These are phyloP conservation scores for Myotis daubentonii DNA, from an alignment of 2,797 vertebrate species.

Conservation along the genomic window DNA sequence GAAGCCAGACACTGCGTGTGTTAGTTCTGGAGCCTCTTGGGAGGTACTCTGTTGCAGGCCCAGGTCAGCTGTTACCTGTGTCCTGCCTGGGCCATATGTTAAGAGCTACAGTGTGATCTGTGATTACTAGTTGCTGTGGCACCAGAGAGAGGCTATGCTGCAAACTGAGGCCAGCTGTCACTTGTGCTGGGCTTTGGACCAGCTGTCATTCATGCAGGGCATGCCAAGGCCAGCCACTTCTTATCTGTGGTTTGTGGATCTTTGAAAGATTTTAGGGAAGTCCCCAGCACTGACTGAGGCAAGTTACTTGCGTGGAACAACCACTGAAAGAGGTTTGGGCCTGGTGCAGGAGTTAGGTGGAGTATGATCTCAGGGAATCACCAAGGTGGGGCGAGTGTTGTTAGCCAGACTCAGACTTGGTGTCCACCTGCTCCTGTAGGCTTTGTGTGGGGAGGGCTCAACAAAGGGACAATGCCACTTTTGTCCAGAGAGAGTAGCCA, in stretches of 20 bases:
- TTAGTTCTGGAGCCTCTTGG: not conserved
- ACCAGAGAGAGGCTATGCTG: not conserved
- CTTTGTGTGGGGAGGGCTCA: not conserved
- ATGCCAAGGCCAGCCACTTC: not conserved
- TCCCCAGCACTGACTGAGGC: not conserved
- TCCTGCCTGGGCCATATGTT: not conserved
- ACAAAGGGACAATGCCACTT: not conserved
- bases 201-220: not conserved
- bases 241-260: not conserved
- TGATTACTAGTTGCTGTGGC: not conserved
- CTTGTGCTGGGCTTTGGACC: not conserved
- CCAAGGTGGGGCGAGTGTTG: not conserved
- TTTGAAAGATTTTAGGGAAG: not conserved
- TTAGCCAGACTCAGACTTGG: not conserved
- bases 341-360: not conserved
- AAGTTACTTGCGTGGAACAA: not conserved
- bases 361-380: not conserved
- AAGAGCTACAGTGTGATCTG: not conserved
- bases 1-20: not conserved
- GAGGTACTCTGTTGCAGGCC: not conserved
- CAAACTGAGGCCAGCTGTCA: not conserved
- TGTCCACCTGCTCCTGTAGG: not conserved
- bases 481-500: not conserved
- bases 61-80: not conserved
- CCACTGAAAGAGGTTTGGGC: not conserved